These are phyloP conservation scores for Pterois miles DNA, from an alignment of 2,797 vertebrate species.

Conservation along the genomic window DNA sequence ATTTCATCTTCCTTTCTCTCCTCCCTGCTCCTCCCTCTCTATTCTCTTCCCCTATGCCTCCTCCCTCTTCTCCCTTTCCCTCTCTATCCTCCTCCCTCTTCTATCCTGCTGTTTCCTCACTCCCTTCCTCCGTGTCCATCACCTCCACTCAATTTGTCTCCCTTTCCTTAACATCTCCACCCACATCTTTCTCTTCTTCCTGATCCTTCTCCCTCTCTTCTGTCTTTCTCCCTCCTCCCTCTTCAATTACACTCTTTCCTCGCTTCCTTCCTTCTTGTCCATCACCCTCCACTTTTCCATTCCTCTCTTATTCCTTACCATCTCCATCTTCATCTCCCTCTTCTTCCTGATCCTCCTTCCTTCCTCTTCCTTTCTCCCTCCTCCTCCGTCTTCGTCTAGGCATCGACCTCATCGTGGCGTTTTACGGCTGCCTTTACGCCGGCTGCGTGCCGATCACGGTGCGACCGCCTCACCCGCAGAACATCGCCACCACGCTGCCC, in stretches of 20 bases:
- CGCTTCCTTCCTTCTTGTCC: too few species aligned
- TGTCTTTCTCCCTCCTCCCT: too few species aligned
- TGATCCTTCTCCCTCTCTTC: too few species aligned
- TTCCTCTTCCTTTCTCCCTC: too few species aligned
- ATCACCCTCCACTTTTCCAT: not conserved
- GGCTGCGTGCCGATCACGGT: constrained; percentile 97
- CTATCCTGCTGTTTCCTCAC: too few species aligned
- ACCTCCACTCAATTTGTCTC: too few species aligned
- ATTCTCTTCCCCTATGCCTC: not conserved
- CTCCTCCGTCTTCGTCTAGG: constrained; percentile 72
- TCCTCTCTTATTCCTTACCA: not conserved
- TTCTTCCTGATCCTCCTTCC: too few species aligned
- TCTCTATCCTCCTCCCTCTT: too few species aligned
- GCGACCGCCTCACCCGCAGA: constrained; percentile 94
- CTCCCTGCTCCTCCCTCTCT: not conserved
- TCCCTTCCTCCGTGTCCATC: too few species aligned
- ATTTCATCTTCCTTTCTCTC: not conserved
- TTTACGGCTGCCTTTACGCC: constrained; percentile 95
- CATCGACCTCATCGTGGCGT: constrained; percentile 93
- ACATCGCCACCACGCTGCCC: constrained; percentile 93
- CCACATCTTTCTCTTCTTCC: too few species aligned
- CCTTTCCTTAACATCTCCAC: too few species aligned
- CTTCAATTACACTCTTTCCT: too few species aligned
- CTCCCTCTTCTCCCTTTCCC: not conserved
- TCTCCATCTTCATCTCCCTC: not conserved